Evolutionary conservation across 2,797 vertebrate genomes (phyloP), one percentile per base, ranked within the genome.

Genomic region (Euphonia xanthogaster): DNA sequence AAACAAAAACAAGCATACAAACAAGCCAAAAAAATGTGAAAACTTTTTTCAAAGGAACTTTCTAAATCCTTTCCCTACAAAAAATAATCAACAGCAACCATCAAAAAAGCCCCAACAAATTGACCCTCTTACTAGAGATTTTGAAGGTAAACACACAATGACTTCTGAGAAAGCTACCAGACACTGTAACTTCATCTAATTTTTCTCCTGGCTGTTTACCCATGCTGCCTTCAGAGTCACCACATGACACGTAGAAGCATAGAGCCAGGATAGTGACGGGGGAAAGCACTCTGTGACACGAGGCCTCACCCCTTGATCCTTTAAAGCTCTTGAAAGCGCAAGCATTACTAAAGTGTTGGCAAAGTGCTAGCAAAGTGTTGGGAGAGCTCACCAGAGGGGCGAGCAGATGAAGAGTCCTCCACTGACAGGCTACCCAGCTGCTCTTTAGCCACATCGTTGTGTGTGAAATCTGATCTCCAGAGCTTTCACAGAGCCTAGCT

Each of bases 391-490:
- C 45, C 66, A 90, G 66, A 72, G 61, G 79, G 87, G 40, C 65
- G 93, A 80, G 54, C 73, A 70, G 30, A 85, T 88, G 82, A 93
- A 87, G 86, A 88, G 88, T 76, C 37, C 76, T 94, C 74, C 79
- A 86, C 65, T 86, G 55, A 54, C 70, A 68, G 73, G 82, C 74
- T 92, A 79, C 68, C 33, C 92, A 95, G 92, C 90, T 96, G 85
- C 72, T 95, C 92, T 93, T 81, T 42, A 86, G 94, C 92, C 96
- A 93, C 90, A 75, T 94, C 66, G 48, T 42, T 94, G 87, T 86
- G 66, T 61, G 73, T 88, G 87, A 88, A 96, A 96, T 63, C 90
- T 66, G 83, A 96, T 78, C 73, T 91, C 79, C 87, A 95, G 71
- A 88, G 89, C 95, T 92, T 93, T 91, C 81, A 92, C 58, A 68